Percentiles rank a stretch among this genome's conserved stretches.
Evolutionary conservation across 2,888 invertebrate species (phyloP).

Genomic region (Oscheius myriophilus): DNA sequence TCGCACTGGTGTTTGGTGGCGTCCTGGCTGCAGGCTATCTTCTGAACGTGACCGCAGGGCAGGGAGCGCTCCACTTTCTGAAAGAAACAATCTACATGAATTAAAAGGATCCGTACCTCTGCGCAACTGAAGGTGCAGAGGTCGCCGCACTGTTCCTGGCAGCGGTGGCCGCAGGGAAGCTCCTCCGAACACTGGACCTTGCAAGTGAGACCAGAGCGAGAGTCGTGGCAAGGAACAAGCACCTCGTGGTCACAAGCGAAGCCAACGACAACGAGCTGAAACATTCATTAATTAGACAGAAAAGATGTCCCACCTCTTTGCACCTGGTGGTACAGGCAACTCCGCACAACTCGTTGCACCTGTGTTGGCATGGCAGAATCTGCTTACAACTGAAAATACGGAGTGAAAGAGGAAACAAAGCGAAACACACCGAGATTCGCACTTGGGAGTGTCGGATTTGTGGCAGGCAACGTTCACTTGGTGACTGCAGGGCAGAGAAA

Average conservation of each 20-base stretch:
- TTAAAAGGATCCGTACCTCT: slow-evolving; percentile 24
- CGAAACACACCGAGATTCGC: slow-evolving; percentile 39
- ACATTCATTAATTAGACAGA: neutral
- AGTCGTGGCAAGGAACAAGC: neutral
- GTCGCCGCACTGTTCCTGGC: slow-evolving; percentile 36
- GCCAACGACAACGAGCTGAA: neutral
- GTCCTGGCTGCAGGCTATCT: slow-evolving; percentile 17
- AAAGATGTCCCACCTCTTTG: slow-evolving; percentile 12
- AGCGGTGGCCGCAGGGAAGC: slow-evolving; percentile 52
- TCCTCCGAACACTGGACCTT: neutral
- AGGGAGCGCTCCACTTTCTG: neutral
- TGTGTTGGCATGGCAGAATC: slow-evolving; percentile 52
- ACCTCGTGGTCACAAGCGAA: slow-evolving; percentile 20
- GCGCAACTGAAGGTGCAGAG: slow-evolving; percentile 30
- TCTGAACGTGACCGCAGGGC: slow-evolving; percentile 14
- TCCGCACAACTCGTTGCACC: slow-evolving; percentile 36
- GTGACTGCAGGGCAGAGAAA: slow-evolving; percentile 61
- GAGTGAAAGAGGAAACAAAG: no score
- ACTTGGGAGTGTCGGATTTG: slow-evolving; percentile 36
- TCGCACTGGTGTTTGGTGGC: slow-evolving; percentile 14
- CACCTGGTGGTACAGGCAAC: slow-evolving; percentile 32
- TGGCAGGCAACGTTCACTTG: slow-evolving; percentile 39
- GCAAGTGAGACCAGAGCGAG: neutral
- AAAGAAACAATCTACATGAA: neutral
- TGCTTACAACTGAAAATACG: slow-evolving; percentile 16